A percentile compares a stretch with the other conserved stretches of the same genome.
These are phyloP conservation scores for Ceratitis capitata DNA, from an alignment of 1,140 invertebrate species.

Conservation along the genomic window DNA sequence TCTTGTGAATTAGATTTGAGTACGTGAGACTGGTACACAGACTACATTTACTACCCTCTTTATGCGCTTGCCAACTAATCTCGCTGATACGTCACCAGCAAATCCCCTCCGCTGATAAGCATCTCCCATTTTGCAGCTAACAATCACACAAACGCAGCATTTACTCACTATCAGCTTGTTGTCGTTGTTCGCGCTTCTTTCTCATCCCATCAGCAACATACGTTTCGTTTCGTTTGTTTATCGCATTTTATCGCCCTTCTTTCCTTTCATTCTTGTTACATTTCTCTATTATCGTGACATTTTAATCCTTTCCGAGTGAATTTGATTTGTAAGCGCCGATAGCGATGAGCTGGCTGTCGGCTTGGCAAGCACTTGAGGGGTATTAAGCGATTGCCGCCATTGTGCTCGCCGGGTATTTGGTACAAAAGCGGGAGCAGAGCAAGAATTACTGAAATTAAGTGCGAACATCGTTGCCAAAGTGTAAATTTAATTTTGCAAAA, in stretches of 20 bases:
- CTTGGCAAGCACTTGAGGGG: not conserved
- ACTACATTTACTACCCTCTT: too few species aligned
- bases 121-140: constrained; percentile 16
- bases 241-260: not conserved
- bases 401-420: not conserved
- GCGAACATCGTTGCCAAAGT: not conserved
- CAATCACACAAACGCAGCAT: not conserved
- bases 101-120: not conserved
- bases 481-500: constrained; percentile 35
- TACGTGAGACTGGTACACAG: too few species aligned
- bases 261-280: not conserved
- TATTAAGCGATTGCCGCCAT: not conserved
- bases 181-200: not conserved
- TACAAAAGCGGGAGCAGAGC: not conserved
- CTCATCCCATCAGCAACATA: not conserved
- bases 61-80: not conserved
- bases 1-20: too few species aligned
- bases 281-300: not conserved
- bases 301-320: constrained; percentile 8
- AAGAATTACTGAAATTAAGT: not conserved
- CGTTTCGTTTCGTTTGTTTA: constrained; percentile 19
- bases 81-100: constrained; percentile 10
- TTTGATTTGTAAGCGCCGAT: constrained; percentile 22
- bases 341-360: not conserved
- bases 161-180: not conserved